Percentiles rank a stretch among this genome's conserved stretches.
Evolutionary conservation across 2,888 invertebrate genomes (phyloP).

Genomic region (Drosophila parthenogenetica): DNA sequence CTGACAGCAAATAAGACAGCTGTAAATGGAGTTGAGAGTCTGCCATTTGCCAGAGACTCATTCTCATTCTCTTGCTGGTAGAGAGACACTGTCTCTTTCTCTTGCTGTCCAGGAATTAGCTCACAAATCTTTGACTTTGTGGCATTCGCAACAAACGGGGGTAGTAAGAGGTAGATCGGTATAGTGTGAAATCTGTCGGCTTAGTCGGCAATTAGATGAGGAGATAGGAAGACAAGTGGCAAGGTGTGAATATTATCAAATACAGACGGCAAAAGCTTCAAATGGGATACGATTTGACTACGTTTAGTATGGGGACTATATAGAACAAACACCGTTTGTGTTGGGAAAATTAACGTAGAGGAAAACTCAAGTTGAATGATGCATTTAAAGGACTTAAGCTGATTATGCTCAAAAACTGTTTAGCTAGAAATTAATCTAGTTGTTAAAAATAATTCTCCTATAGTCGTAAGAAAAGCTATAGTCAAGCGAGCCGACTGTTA

Average conservation of each 20-base stretch:
- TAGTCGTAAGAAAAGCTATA: too few species aligned
- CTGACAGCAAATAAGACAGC: slow-evolving; percentile 69
- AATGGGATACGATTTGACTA: too few species aligned
- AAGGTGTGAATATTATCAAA: neutral
- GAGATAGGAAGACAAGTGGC: slow-evolving; percentile 1
- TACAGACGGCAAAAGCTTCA: neutral
- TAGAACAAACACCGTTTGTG: too few species aligned
- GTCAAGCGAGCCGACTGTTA: too few species aligned
- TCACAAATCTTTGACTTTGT: slow-evolving; percentile 51
- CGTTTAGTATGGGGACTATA: too few species aligned
- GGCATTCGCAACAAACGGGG: neutral
- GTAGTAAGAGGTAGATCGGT: neutral
- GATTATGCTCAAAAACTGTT: too few species aligned
- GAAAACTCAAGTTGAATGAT: too few species aligned
- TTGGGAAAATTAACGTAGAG: too few species aligned
- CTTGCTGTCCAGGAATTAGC: slow-evolving; percentile 42
- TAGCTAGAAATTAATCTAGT: too few species aligned
- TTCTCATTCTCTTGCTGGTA: neutral
- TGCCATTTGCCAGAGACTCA: slow-evolving; percentile 12
- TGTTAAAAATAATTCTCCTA: too few species aligned
- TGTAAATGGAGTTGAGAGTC: slow-evolving; percentile 55
- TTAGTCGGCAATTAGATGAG: slow-evolving; percentile 36
- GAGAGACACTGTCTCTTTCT: neutral
- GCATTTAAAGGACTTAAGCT: too few species aligned
- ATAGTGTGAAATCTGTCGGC: slow-evolving; percentile 23